These are phyloP conservation scores for Ormia ochracea DNA, from an alignment of 2,888 invertebrate genomes.

Conservation along the genomic window DNA sequence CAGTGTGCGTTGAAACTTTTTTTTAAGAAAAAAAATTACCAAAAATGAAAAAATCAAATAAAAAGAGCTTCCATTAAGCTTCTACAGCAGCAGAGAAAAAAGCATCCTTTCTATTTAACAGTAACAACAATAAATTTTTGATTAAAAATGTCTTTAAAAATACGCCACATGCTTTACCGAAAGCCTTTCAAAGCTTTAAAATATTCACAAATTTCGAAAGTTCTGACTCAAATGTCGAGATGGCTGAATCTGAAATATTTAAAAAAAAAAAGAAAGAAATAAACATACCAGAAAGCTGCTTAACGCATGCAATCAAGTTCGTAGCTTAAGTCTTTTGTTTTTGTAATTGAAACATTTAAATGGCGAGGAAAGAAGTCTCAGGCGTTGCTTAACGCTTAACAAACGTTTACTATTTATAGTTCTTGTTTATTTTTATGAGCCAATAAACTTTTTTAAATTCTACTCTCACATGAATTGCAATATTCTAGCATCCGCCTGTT, in stretches of 20 bases:
- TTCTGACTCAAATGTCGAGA: slow-evolving; percentile 5
- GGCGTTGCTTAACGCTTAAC: not conserved
- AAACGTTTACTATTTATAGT: slow-evolving; percentile 35
- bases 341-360: not conserved
- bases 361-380: not conserved
- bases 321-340: slow-evolving; percentile 43
- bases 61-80: no score
- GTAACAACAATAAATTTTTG: not conserved
- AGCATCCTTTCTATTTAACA: not conserved
- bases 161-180: not conserved
- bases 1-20: no score
- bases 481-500: slow-evolving; percentile 48
- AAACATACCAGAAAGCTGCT: not conserved
- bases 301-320: not conserved
- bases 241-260: not conserved
- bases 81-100: not conserved
- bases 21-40: no score
- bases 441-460: slow-evolving; percentile 17
- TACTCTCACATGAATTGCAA: not conserved
- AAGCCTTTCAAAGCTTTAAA: not conserved
- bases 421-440: slow-evolving; percentile 7
- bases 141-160: not conserved
- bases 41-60: no score
- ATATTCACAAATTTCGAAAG: not conserved
- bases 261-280: not conserved